phyloP scores from a whole-genome alignment of 30 jellyfish, hydroid and myxozoan species.

The Aurelia coerulea region DNA sequence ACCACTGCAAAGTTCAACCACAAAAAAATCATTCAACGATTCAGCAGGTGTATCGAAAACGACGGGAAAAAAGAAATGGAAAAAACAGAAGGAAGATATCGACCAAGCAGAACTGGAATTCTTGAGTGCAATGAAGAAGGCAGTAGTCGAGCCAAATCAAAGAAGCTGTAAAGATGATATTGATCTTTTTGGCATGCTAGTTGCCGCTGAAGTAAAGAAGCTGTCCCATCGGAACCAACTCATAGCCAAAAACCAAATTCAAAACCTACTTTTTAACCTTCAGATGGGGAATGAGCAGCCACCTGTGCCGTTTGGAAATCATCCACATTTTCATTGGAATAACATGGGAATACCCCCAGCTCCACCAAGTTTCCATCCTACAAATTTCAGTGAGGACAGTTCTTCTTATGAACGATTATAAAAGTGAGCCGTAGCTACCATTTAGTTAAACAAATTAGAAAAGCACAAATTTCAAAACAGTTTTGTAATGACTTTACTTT shows the following conservation, averaged over 20 bases:
- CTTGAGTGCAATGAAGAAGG: slow-evolving; percentile 5
- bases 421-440: too few relatives aligned
- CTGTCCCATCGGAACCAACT: slow-evolving; percentile 15
- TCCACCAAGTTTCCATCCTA: too few relatives aligned
- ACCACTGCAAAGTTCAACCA: background rate
- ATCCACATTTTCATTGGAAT: too few relatives aligned
- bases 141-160: slow-evolving; percentile 13
- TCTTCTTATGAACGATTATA: too few relatives aligned
- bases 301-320: too few relatives aligned
- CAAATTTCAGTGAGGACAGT: too few relatives aligned
- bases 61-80: slow-evolving; percentile 37
- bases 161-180: slow-evolving; percentile 10
- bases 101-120: slow-evolving; percentile 22
- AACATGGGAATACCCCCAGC: too few relatives aligned
- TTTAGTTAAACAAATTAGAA: too few relatives aligned
- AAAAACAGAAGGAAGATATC: background rate
- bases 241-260: slow-evolving; percentile 36
- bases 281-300: slow-evolving; percentile 5
- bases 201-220: slow-evolving; percentile 21
- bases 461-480: too few relatives aligned
- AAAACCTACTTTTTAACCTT: slow-evolving; percentile 18
- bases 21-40: background rate
- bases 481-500: too few relatives aligned
- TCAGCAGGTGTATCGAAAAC: slow-evolving; percentile 8
- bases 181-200: slow-evolving; percentile 48